Evolutionary conservation across 2,888 invertebrate species (phyloP).

Genomic region (Dynastes maya): DNA sequence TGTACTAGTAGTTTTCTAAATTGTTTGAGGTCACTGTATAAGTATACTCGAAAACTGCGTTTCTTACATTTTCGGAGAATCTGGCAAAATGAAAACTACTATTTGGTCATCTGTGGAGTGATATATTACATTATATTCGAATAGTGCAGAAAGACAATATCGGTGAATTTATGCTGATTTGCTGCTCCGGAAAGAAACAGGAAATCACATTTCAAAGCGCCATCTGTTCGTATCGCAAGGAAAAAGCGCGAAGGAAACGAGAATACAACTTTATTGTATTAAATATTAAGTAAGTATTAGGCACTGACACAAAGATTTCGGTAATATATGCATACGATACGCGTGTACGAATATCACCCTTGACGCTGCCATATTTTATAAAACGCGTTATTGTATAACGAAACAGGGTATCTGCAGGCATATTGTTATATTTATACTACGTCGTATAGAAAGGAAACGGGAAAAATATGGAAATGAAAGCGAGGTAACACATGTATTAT

Average conservation of each 20-base stretch:
- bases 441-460: no score
- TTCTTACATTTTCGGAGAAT: no score
- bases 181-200: neutral
- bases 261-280: neutral
- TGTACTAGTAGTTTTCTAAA: no score
- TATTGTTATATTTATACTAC: no score
- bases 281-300: constrained; percentile 23
- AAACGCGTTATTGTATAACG: no score
- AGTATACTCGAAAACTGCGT: no score
- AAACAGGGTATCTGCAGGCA: no score
- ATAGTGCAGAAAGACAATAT: neutral
- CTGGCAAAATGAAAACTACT: no score
- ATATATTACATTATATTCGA: constrained; percentile 5
- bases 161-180: neutral
- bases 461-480: no score
- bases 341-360: neutral
- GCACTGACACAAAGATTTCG: neutral
- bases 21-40: no score
- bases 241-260: neutral
- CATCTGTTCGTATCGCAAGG: neutral
- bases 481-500: no score
- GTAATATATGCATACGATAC: neutral
- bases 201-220: neutral
- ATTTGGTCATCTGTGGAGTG: neutral
- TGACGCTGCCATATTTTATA: no score